phyloP scores from a whole-genome alignment of 2,888 invertebrate genomes.

The Chalcis sispes region DNA sequence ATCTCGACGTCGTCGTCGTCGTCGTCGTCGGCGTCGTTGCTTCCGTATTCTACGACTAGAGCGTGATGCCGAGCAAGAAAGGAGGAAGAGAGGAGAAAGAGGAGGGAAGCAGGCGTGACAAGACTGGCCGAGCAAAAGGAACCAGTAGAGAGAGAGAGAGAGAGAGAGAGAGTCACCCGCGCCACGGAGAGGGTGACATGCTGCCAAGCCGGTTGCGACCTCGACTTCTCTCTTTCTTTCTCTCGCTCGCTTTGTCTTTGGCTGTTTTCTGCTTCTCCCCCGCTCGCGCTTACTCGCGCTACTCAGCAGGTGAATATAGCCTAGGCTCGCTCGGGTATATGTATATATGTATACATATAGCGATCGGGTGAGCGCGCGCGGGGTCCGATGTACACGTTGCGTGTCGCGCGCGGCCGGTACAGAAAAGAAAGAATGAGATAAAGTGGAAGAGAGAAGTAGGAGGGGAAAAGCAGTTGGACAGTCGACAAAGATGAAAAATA shows the following conservation, averaged over 20 bases:
- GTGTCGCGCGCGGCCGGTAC: constrained; percentile 25
- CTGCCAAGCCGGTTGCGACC: constrained; percentile 75
- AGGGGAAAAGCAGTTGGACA: constrained; percentile 10
- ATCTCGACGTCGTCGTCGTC: constrained; percentile 48
- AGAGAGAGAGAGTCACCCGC: constrained; percentile 72
- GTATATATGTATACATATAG: neutral
- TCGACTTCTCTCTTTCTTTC: constrained; percentile 44
- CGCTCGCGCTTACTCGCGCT: constrained; percentile 60
- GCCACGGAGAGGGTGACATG: constrained; percentile 75
- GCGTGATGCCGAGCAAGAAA: neutral
- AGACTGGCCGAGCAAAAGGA: constrained; percentile 63
- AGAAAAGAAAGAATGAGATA: neutral
- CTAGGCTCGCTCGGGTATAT: constrained; percentile 41
- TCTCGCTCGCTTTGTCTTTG: constrained; percentile 21
- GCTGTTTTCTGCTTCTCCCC: constrained; percentile 5
- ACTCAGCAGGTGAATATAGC: constrained; percentile 74
- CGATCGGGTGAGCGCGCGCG: neutral
- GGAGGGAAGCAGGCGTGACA: constrained; percentile 71
- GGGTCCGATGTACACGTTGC: constrained; percentile 44
- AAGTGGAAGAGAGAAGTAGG: neutral
- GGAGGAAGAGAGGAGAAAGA: constrained; percentile 40
- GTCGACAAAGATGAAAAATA: constrained; percentile 49
- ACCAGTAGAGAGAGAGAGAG: constrained; percentile 65
- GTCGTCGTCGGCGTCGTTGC: constrained; percentile 50
- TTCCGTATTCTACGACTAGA: constrained; percentile 58